Evolutionary conservation across 2,888 invertebrate genomes (phyloP).

Genomic region (Noctua janthina): DNA sequence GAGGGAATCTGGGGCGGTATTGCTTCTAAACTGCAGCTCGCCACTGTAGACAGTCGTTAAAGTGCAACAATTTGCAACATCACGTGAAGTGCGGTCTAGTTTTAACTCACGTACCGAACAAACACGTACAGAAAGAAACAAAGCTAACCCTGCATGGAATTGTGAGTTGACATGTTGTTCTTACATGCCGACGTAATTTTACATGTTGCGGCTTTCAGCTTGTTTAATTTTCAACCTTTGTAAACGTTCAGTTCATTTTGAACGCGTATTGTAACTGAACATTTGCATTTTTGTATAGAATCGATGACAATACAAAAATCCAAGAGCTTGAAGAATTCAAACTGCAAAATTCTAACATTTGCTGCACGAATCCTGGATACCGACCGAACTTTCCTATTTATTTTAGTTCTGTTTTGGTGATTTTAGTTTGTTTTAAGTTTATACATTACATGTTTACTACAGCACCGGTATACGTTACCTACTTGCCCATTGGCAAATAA

Average conservation of each 20-base stretch:
- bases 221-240: conserved; percentile 21
- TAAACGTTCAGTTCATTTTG: conserved; percentile 13
- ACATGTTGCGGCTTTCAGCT: conserved; percentile 26
- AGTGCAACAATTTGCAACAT: conserved; percentile 83
- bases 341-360: conserved; percentile 30
- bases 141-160: conserved; percentile 52
- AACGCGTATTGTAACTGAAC: conserved; percentile 1
- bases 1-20: conserved; percentile 80
- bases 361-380: conserved; percentile 1
- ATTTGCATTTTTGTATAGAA: conserved; percentile 33
- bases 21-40: conserved; percentile 75
- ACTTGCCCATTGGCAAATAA: not conserved
- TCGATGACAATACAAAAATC: conserved; percentile 30
- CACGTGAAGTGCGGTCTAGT: conserved; percentile 72
- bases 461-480: not conserved
- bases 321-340: conserved; percentile 26
- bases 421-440: conserved; percentile 7
- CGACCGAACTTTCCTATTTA: conserved; percentile 7
- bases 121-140: conserved; percentile 66
- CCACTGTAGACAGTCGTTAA: conserved; percentile 78
- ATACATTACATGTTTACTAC: not conserved
- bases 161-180: conserved; percentile 50
- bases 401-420: conserved; percentile 12
- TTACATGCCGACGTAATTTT: conserved; percentile 31
- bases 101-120: conserved; percentile 69